Conservation (phyloP, 2,888 invertebrate species). For the Blera fallax region DNA sequence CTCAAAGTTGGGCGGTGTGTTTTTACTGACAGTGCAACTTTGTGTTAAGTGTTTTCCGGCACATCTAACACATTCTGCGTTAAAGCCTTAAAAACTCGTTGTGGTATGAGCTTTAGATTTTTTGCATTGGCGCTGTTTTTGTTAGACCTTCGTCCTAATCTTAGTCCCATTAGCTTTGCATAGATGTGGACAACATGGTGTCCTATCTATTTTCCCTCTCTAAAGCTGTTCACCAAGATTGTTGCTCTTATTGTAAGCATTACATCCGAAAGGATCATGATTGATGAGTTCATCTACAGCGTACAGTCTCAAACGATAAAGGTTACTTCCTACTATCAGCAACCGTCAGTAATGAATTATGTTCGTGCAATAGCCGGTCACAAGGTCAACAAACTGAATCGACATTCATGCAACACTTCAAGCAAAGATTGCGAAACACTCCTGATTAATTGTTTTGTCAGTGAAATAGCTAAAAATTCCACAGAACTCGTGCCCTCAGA, state of each 20-base stretch:
- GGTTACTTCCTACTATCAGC: not conserved
- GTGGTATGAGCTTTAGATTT: too few relatives aligned
- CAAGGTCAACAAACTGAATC: not conserved
- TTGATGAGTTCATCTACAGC: not conserved
- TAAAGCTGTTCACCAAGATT: not conserved
- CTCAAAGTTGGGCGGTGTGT: too few relatives aligned
- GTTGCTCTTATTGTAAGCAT: not conserved
- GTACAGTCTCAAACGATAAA: not conserved
- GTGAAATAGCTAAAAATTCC: not conserved
- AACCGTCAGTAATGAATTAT: not conserved
- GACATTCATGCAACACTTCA: not conserved
- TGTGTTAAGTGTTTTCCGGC: too few relatives aligned
- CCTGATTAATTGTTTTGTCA: not conserved
- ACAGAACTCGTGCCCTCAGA: too few relatives aligned
- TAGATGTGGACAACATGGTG: too few relatives aligned
- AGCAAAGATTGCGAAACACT: not conserved
- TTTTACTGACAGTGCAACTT: too few relatives aligned
- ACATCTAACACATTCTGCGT: too few relatives aligned
- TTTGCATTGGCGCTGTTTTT: too few relatives aligned
- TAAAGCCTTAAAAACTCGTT: too few relatives aligned
- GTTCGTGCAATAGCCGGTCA: not conserved
- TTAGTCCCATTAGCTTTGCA: too few relatives aligned
- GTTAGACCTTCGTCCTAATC: too few relatives aligned
- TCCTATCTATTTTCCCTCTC: not conserved
- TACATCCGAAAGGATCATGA: not conserved